These are phyloP conservation scores for Saccostrea glomerata DNA, from an alignment of 1,140 invertebrate genomes.

Conservation along the genomic window DNA sequence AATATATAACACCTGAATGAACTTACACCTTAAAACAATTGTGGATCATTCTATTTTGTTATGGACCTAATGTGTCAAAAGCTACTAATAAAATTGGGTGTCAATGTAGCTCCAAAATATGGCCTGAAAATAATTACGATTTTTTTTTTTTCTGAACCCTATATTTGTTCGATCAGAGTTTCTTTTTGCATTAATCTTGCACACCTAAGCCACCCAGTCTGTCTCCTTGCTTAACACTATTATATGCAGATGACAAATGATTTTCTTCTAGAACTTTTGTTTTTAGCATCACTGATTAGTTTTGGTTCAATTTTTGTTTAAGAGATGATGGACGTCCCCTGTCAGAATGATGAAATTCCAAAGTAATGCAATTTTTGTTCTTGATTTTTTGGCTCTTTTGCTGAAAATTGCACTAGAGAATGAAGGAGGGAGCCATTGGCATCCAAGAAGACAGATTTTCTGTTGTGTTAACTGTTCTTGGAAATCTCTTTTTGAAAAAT, in stretches of 20 bases:
- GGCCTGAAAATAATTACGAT: too few species aligned
- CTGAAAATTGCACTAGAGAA: background rate
- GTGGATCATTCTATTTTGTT: background rate
- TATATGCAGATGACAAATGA: too few species aligned
- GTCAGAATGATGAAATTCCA: background rate
- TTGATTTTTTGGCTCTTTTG: background rate
- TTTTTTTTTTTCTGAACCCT: too few species aligned
- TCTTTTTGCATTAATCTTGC: too few species aligned
- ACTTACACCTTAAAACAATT: background rate
- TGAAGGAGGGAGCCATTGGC: background rate
- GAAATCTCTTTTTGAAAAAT: background rate
- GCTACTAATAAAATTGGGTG: background rate
- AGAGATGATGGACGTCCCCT: background rate
- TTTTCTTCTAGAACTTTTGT: too few species aligned
- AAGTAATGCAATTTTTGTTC: background rate
- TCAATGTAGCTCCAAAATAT: background rate
- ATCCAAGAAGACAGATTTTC: background rate
- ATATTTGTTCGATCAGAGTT: too few species aligned
- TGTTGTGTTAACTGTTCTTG: background rate
- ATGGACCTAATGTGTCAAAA: background rate
- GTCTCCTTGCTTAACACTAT: too few species aligned
- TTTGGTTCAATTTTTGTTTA: background rate
- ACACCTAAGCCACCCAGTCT: too few species aligned
- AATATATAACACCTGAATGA: slow-evolving; percentile 6
- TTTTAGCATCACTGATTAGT: too few species aligned